Evolutionary conservation across 1,140 invertebrate genomes (phyloP).

Genomic region (Carposina sasakii): DNA sequence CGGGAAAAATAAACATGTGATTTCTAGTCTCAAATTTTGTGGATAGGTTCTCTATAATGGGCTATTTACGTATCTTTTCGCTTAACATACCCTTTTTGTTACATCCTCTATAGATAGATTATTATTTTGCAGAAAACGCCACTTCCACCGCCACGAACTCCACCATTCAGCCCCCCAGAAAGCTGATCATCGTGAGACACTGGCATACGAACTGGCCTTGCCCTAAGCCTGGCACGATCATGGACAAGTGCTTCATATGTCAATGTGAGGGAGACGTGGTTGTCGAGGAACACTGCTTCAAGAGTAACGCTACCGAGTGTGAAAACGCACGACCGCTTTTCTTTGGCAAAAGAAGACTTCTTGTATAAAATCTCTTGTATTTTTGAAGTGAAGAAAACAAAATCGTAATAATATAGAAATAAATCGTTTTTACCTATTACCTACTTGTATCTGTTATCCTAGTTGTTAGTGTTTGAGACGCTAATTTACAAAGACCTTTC

Average conservation of each 20-base stretch:
- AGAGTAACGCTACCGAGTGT: slow-evolving; percentile 34
- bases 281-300: slow-evolving; percentile 51
- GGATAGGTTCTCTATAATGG: too few species aligned
- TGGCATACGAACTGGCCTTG: slow-evolving; percentile 42
- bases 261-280: slow-evolving; percentile 35
- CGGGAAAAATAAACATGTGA: too few species aligned
- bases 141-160: not conserved
- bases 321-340: slow-evolving; percentile 26
- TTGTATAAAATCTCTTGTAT: too few species aligned
- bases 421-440: too few species aligned
- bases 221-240: slow-evolving; percentile 24
- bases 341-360: too few species aligned
- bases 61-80: not conserved
- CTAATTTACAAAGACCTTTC: too few species aligned
- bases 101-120: not conserved
- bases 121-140: not conserved
- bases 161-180: not conserved
- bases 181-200: slow-evolving; percentile 14
- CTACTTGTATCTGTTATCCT: too few species aligned
- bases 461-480: too few species aligned
- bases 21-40: too few species aligned
- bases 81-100: not conserved
- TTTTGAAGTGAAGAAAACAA: too few species aligned
- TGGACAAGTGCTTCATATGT: slow-evolving; percentile 47
- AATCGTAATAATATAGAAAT: too few species aligned